Conservation (phyloP, 2,797 vertebrate genomes). For the Sebastes oblongus region DNA sequence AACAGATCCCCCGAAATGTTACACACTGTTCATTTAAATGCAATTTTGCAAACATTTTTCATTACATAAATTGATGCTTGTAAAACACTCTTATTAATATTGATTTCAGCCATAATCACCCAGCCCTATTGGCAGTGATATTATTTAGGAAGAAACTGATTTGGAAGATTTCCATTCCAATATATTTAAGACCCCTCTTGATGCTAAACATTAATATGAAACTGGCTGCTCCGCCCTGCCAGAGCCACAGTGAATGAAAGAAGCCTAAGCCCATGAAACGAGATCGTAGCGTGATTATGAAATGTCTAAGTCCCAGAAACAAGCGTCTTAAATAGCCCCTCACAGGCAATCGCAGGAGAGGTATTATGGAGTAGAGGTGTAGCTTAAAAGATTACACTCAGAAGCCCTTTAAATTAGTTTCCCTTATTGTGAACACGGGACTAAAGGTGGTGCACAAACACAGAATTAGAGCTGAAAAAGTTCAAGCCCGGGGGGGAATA, state of each 20-base stretch:
- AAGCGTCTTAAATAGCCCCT: conserved; percentile 58
- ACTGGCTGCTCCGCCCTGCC: neutral
- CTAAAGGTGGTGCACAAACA: conserved; percentile 56
- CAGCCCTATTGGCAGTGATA: neutral
- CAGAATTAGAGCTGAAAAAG: conserved; percentile 35
- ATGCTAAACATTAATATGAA: conserved; percentile 7
- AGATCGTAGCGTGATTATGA: conserved; percentile 68
- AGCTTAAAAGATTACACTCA: conserved; percentile 72
- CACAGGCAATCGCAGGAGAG: conserved; percentile 57
- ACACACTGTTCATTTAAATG: neutral
- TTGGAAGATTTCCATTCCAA: neutral
- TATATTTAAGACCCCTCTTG: neutral
- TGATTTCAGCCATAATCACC: neutral
- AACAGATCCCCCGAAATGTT: too few species aligned
- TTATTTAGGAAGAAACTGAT: neutral
- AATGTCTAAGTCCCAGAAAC: conserved; percentile 60
- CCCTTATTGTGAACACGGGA: conserved; percentile 53
- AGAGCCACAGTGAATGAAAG: conserved; percentile 24
- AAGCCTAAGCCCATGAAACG: conserved; percentile 32
- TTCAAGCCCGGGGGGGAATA: conserved; percentile 7
- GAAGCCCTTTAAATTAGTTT: conserved; percentile 68
- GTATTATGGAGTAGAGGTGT: conserved; percentile 68
- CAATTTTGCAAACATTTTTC: neutral
- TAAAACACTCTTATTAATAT: neutral
- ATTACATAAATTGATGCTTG: neutral